These are phyloP conservation scores for Criorhina ranunculi DNA, from an alignment of 2,888 invertebrate species.

Conservation along the genomic window DNA sequence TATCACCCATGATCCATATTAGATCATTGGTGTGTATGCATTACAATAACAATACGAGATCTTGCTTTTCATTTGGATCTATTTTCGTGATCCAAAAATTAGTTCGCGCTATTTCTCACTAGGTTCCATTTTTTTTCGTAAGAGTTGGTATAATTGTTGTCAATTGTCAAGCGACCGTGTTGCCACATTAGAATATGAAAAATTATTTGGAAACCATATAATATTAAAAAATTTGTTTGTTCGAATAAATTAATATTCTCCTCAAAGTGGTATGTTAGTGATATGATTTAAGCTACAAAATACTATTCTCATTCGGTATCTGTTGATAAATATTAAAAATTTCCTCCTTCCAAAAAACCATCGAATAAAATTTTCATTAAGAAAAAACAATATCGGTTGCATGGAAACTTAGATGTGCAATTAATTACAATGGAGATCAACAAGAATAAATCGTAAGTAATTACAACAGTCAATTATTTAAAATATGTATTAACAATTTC, in stretches of 20 bases:
- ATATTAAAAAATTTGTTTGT: not conserved
- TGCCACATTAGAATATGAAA: not conserved
- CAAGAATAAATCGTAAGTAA: no score
- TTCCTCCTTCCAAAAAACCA: not conserved
- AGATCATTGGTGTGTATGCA: no score
- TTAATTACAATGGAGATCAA: no score
- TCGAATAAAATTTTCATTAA: not conserved
- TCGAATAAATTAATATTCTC: not conserved
- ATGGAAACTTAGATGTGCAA: not conserved
- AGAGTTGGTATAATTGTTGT: no score
- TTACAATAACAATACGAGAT: no score
- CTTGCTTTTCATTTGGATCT: no score
- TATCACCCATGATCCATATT: no score
- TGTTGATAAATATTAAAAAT: not conserved
- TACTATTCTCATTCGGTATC: not conserved
- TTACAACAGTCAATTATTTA: no score
- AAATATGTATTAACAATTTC: no score
- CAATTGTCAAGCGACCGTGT: no score
- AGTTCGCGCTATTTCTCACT: not conserved
- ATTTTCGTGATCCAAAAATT: not conserved
- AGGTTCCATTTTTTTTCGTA: not conserved
- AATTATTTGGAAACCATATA: not conserved
- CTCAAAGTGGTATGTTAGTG: not conserved
- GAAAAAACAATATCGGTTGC: not conserved
- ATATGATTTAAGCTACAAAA: not conserved